phyloP scores from a whole-genome alignment of 2,113 vertebrate genomes.

The Amazona vittata region DNA sequence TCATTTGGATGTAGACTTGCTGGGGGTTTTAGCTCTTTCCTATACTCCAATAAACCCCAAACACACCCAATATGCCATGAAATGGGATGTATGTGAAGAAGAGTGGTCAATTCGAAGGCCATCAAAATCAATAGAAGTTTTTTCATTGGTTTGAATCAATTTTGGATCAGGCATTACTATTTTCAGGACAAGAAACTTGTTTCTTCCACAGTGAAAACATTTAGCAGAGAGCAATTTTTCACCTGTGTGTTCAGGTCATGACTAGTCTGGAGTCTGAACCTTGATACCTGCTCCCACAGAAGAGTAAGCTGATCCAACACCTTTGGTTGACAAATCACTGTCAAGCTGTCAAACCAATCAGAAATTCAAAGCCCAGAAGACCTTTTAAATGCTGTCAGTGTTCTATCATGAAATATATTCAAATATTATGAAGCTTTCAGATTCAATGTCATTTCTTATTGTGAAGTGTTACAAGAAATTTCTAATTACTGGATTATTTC shows the following conservation, averaged over 20 bases:
- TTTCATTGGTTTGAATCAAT: background rate
- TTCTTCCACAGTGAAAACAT: background rate
- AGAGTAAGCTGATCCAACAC: conserved; percentile 10
- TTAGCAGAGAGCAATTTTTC: conserved; percentile 25
- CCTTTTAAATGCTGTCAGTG: conserved; percentile 33
- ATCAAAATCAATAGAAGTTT: background rate
- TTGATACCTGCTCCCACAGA: conserved; percentile 37
- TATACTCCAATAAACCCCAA: background rate
- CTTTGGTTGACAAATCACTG: conserved; percentile 18
- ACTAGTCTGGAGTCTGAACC: conserved; percentile 38
- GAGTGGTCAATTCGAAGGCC: background rate
- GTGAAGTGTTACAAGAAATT: conserved; percentile 19
- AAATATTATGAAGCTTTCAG: conserved; percentile 27
- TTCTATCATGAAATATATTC: conserved; percentile 42
- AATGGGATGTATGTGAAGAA: background rate
- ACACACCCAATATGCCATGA: background rate
- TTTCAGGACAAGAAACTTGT: background rate
- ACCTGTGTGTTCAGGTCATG: conserved; percentile 4
- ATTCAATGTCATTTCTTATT: conserved; percentile 35
- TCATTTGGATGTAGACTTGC: background rate
- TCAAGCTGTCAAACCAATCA: conserved; percentile 50
- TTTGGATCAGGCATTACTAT: background rate
- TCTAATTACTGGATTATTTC: background rate
- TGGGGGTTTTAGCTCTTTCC: background rate
- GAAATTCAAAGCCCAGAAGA: background rate